Conservation (phyloP, 2,113 vertebrate genomes). For the Hemiprocne comata region DNA sequence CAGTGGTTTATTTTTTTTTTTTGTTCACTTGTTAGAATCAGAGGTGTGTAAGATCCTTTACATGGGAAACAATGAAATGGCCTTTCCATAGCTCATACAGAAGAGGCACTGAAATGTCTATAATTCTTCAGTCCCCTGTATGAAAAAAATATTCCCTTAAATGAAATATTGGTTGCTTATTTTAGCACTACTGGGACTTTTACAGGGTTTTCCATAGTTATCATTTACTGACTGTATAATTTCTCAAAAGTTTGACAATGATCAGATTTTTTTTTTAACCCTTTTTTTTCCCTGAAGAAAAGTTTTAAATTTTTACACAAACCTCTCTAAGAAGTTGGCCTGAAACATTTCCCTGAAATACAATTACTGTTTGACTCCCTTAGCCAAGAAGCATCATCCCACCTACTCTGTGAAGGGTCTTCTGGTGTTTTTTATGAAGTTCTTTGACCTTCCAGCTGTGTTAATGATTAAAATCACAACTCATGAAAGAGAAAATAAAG, state of each 20-base stretch:
- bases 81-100: background rate
- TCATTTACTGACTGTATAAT: background rate
- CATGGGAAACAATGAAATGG: background rate
- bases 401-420: background rate
- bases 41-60: background rate
- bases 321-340: background rate
- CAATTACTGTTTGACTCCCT: background rate
- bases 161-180: background rate
- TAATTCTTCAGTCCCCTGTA: background rate
- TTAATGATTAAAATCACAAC: background rate
- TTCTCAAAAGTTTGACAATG: background rate
- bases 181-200: background rate
- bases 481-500: background rate
- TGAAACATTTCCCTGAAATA: background rate
- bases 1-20: background rate
- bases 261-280: background rate
- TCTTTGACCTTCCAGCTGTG: background rate
- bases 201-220: background rate
- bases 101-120: background rate
- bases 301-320: background rate
- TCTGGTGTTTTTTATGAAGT: background rate
- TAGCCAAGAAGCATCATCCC: background rate
- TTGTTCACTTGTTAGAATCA: background rate
- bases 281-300: background rate
- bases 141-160: background rate